phyloP scores from a whole-genome alignment of 2,113 vertebrate species.

The Pelmatolapia mariae region DNA sequence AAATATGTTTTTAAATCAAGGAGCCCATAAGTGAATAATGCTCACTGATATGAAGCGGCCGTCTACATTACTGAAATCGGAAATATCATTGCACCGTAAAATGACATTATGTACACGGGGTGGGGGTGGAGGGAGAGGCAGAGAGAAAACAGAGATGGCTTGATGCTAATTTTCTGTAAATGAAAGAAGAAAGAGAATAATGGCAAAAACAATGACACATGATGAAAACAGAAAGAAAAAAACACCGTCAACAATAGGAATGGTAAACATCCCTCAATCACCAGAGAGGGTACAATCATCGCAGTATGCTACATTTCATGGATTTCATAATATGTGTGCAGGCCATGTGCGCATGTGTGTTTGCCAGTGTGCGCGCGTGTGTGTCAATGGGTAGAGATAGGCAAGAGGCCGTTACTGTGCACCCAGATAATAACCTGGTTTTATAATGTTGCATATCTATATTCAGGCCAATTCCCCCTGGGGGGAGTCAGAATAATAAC shows the following conservation, averaged over 20 bases:
- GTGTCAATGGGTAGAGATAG: constrained; percentile 49
- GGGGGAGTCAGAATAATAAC: constrained; percentile 69
- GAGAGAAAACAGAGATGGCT: background rate
- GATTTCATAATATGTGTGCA: constrained; percentile 30
- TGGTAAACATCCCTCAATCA: constrained; percentile 41
- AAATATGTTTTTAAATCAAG: constrained; percentile 32
- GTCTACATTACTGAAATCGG: constrained; percentile 29
- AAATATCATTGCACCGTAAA: constrained; percentile 50
- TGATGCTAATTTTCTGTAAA: constrained; percentile 42
- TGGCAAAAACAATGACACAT: constrained; percentile 23
- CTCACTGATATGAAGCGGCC: constrained; percentile 30
- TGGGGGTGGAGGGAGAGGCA: background rate
- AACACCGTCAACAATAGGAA: background rate
- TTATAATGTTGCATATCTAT: constrained; percentile 77
- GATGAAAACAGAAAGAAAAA: constrained; percentile 12
- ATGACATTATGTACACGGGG: constrained; percentile 31
- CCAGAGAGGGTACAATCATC: constrained; percentile 37
- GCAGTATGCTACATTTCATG: constrained; percentile 22
- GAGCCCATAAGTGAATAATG: constrained; percentile 41
- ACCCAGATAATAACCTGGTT: constrained; percentile 74
- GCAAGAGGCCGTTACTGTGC: constrained; percentile 67
- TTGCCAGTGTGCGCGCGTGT: background rate
- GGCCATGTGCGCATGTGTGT: constrained; percentile 2
- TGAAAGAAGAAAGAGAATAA: constrained; percentile 22
- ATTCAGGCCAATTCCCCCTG: constrained; percentile 73